These are phyloP conservation scores for Lottia scabra DNA, from an alignment of 2,888 invertebrate species.

Conservation along the genomic window DNA sequence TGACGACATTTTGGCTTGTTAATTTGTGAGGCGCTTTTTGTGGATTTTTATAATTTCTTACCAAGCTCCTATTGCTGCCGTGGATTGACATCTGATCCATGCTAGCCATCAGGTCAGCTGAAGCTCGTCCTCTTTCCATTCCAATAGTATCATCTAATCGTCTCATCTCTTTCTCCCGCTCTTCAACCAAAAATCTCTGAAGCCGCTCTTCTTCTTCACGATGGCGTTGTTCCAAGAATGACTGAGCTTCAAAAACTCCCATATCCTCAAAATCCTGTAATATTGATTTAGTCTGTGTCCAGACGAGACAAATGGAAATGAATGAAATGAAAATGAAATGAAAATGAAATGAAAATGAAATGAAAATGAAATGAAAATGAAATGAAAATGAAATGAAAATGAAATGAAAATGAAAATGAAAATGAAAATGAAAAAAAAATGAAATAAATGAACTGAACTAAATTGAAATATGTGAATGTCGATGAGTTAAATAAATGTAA, in stretches of 20 bases:
- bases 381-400: too few species aligned
- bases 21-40: too few species aligned
- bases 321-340: too few species aligned
- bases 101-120: slow-evolving; percentile 50
- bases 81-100: slow-evolving; percentile 50
- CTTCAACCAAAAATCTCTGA: slow-evolving; percentile 58
- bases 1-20: too few species aligned
- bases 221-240: slow-evolving; percentile 90
- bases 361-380: too few species aligned
- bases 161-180: slow-evolving; percentile 57
- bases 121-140: slow-evolving; percentile 55
- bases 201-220: slow-evolving; percentile 96
- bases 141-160: slow-evolving; percentile 52
- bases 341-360: too few species aligned
- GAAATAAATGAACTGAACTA: too few species aligned
- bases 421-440: too few species aligned
- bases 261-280: slow-evolving; percentile 78
- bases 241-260: slow-evolving; percentile 84
- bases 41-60: slow-evolving; percentile 5
- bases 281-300: background rate
- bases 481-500: too few species aligned
- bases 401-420: too few species aligned
- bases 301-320: too few species aligned
- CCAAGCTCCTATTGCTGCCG: slow-evolving; percentile 35
- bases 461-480: too few species aligned